Evolutionary conservation across 2,888 invertebrate species (phyloP).

Genomic region (Pristionchus exspectatus): DNA sequence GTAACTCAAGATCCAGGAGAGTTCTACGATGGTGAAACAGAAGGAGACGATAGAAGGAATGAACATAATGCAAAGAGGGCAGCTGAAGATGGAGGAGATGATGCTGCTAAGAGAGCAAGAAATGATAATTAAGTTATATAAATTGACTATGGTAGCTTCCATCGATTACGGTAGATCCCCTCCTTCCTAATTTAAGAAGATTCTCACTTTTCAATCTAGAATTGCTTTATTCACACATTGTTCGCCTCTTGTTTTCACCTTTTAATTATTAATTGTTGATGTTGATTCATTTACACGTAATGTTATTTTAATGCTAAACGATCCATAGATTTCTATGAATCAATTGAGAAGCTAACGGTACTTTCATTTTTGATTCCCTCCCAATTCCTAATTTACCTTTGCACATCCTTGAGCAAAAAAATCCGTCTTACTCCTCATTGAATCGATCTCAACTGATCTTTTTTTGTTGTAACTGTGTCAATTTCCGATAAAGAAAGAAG

Average conservation of each 20-base stretch:
- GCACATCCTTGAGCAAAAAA: background rate
- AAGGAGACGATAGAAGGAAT: slow-evolving; percentile 68
- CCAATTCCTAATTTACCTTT: background rate
- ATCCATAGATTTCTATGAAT: background rate
- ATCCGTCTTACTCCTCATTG: background rate
- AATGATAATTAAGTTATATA: background rate
- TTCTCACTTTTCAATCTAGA: background rate
- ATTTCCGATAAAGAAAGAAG: no score
- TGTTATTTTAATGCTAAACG: background rate
- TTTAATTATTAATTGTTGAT: background rate
- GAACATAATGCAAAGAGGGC: slow-evolving; percentile 66
- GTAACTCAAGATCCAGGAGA: slow-evolving; percentile 66
- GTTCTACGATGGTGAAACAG: slow-evolving; percentile 68
- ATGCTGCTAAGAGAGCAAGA: slow-evolving; percentile 8
- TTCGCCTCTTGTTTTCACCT: background rate
- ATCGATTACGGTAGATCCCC: background rate
- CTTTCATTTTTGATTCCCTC: background rate
- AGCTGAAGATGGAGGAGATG: slow-evolving; percentile 50
- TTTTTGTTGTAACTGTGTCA: no score
- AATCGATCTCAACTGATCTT: no score
- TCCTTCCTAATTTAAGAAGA: background rate
- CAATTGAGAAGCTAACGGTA: background rate
- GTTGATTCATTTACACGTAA: background rate
- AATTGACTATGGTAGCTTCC: background rate
- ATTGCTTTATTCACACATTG: background rate